These are phyloP conservation scores for Ptychadena robeensis DNA, from an alignment of 2,797 vertebrate species.

Conservation along the genomic window DNA sequence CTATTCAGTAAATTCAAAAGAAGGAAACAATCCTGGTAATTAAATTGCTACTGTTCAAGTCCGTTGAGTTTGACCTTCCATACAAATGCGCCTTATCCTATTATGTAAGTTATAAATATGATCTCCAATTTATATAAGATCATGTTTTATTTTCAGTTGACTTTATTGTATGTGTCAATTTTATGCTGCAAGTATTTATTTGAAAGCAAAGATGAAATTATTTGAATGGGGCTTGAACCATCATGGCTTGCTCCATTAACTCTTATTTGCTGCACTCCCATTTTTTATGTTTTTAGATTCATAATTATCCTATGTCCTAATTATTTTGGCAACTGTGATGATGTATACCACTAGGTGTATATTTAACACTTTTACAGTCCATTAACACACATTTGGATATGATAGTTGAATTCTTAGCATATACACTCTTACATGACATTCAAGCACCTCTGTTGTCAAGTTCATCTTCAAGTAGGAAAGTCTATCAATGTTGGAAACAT, in stretches of 20 bases:
- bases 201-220: neutral
- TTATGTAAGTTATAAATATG: neutral
- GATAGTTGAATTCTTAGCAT: too few relatives aligned
- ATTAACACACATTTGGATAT: too few relatives aligned
- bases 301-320: neutral
- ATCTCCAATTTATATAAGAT: neutral
- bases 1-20: conserved; percentile 41
- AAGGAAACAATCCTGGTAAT: conserved; percentile 36
- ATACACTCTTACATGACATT: too few relatives aligned
- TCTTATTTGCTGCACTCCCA: neutral
- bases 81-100: conserved; percentile 10
- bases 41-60: conserved; percentile 35
- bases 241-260: neutral
- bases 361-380: too few relatives aligned
- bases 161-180: neutral
- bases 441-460: too few relatives aligned
- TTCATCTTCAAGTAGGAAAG: too few relatives aligned
- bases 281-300: neutral
- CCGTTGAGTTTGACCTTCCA: conserved; percentile 20
- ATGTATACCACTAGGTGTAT: too few relatives aligned
- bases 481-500: neutral
- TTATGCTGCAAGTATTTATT: neutral
- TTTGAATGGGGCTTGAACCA: neutral
- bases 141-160: neutral
- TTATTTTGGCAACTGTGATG: too few relatives aligned